Conservation (phyloP, 2,797 vertebrate genomes). For the Manis pentadactyla region DNA sequence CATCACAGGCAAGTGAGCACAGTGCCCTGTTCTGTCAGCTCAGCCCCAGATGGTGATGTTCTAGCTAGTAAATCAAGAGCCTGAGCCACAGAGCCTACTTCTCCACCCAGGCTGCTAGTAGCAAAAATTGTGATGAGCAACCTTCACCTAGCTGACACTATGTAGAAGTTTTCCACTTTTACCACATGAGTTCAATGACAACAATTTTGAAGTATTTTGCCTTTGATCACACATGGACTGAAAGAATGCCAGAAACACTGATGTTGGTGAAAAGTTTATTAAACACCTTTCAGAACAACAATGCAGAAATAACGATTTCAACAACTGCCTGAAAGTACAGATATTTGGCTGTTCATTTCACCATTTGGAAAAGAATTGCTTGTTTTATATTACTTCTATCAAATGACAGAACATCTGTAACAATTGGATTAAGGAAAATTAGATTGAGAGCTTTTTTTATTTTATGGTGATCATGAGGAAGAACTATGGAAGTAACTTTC, state of each 20-base stretch:
- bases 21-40: background rate
- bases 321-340: background rate
- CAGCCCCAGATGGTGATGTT: background rate
- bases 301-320: background rate
- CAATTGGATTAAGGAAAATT: constrained; percentile 12
- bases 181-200: background rate
- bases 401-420: background rate
- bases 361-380: background rate
- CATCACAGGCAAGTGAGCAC: background rate
- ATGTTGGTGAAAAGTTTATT: background rate
- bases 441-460: background rate
- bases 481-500: constrained; percentile 25
- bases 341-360: background rate
- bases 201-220: background rate
- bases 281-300: background rate
- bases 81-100: background rate
- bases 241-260: background rate
- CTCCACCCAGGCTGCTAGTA: background rate
- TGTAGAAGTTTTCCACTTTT: background rate
- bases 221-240: background rate
- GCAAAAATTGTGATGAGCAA: background rate
- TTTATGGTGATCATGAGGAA: constrained; percentile 3
- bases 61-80: background rate
- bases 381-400: constrained; percentile 38
- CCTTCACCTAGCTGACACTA: background rate